Evolutionary conservation across 2,113 vertebrate genomes (phyloP).

Genomic region (Hiodon alosoides): DNA sequence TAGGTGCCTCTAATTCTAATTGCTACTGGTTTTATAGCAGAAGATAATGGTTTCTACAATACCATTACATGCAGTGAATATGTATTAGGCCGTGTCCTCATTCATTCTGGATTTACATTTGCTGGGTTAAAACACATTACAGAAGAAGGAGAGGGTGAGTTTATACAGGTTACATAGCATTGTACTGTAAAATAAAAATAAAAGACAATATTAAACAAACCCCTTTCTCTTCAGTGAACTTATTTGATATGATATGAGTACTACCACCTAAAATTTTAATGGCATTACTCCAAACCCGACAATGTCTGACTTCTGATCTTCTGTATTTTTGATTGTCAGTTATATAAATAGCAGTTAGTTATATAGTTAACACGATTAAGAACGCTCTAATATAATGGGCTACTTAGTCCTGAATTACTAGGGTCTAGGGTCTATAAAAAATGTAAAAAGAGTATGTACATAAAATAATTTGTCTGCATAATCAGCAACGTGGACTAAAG

Average conservation of each 20-base stretch:
- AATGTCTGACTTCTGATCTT: background rate
- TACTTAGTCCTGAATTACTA: no score
- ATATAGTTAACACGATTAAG: no score
- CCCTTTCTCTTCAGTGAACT: background rate
- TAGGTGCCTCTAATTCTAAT: conserved; percentile 34
- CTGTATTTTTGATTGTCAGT: no score
- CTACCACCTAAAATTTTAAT: background rate
- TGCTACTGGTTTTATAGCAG: conserved; percentile 25
- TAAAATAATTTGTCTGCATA: no score
- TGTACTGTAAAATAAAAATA: conserved; percentile 34
- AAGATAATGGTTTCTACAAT: conserved; percentile 30
- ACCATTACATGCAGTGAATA: conserved; percentile 43
- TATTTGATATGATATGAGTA: background rate
- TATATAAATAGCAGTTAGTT: no score
- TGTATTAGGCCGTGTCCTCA: conserved; percentile 40
- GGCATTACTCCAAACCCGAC: background rate
- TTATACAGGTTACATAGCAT: conserved; percentile 41
- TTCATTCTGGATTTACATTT: conserved; percentile 34
- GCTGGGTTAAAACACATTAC: conserved; percentile 36
- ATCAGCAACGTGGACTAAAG: no score
- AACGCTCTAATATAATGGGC: no score
- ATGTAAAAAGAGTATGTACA: no score
- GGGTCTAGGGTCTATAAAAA: no score
- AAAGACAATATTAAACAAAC: conserved; percentile 3
- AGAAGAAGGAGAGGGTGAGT: conserved; percentile 42